Conservation (phyloP, 2,113 vertebrate species). For the Notechis scutatus region DNA sequence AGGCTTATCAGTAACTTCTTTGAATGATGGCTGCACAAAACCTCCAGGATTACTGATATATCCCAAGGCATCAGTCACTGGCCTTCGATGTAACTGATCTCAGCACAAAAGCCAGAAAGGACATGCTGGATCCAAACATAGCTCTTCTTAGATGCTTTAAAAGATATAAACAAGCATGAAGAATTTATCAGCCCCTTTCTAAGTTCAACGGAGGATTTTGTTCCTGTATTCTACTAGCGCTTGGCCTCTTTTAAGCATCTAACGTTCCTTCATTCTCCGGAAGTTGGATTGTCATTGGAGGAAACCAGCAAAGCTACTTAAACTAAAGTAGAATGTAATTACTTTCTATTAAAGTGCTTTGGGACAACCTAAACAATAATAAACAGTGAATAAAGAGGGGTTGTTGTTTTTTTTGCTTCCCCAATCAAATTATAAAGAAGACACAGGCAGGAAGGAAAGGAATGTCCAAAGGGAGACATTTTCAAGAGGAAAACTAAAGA, state of each 20-base stretch:
- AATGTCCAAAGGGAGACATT: not conserved
- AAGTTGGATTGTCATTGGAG: conserved; percentile 20
- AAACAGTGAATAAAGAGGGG: conserved; percentile 22
- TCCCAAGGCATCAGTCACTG: not conserved
- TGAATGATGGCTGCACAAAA: not conserved
- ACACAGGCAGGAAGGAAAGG: not conserved
- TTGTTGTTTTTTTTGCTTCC: not conserved
- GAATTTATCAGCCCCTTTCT: not conserved
- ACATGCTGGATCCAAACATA: not conserved
- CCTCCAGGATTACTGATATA: not conserved
- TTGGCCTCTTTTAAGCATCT: not conserved
- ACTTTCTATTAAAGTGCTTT: conserved; percentile 21
- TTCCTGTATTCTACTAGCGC: not conserved
- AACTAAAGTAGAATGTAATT: conserved; percentile 29
- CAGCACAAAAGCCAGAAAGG: not conserved
- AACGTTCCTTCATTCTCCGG: not conserved
- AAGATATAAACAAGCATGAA: not conserved
- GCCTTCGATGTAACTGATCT: not conserved
- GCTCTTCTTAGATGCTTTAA: not conserved
- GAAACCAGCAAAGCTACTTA: conserved; percentile 15
- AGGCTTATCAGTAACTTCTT: not conserved
- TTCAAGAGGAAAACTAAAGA: not conserved
- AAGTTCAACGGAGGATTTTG: not conserved
- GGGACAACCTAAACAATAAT: conserved; percentile 30
- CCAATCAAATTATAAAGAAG: conserved; percentile 25